A percentile compares a stretch with the other conserved stretches of the same genome.
phyloP scores from a whole-genome alignment of 2,888 invertebrate genomes.

The Cerastoderma edule region DNA sequence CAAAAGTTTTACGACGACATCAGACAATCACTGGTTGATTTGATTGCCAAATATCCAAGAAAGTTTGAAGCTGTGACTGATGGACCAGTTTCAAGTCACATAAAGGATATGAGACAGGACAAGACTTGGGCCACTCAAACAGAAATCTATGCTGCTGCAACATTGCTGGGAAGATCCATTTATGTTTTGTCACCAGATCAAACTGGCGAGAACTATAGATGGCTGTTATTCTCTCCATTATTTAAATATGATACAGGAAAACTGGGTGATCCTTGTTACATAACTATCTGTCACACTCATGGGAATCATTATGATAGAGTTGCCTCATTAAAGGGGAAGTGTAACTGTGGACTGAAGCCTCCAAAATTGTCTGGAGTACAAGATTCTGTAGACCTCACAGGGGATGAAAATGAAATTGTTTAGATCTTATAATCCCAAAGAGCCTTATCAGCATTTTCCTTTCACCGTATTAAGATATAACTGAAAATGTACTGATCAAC shows the following conservation, averaged over 20 bases:
- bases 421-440: constrained; percentile 12
- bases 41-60: constrained; percentile 67
- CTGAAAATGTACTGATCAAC: no score
- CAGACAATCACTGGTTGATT: constrained; percentile 72
- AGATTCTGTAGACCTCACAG: constrained; percentile 69
- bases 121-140: constrained; percentile 76
- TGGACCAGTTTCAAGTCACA: constrained; percentile 65
- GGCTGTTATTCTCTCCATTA: constrained; percentile 73
- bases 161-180: constrained; percentile 70
- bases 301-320: constrained; percentile 79
- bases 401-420: constrained; percentile 47
- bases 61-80: constrained; percentile 74
- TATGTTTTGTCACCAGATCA: constrained; percentile 76
- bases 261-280: constrained; percentile 64
- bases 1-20: constrained; percentile 73
- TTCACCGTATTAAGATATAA: no score
- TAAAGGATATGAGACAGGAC: constrained; percentile 65
- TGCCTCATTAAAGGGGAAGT: constrained; percentile 56
- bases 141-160: constrained; percentile 78
- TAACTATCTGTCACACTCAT: constrained; percentile 77
- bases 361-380: constrained; percentile 68
- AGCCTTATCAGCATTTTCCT: not conserved
- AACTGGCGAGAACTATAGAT: constrained; percentile 67
- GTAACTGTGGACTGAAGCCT: constrained; percentile 71
- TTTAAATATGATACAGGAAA: constrained; percentile 52